phyloP scores from a whole-genome alignment of 2,888 invertebrate species.

The Volucella inflata region DNA sequence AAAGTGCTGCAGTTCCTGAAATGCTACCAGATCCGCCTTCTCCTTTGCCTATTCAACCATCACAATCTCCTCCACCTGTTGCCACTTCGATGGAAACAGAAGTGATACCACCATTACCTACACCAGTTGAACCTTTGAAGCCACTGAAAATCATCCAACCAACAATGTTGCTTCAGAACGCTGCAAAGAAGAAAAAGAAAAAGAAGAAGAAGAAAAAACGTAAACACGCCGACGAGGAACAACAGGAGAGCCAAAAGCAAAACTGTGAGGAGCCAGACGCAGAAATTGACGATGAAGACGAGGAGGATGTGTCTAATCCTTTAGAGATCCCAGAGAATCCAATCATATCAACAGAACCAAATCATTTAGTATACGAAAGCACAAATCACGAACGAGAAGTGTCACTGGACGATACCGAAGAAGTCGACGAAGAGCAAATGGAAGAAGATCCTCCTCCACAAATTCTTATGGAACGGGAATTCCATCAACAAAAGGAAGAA shows the following conservation, averaged over 20 bases:
- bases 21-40: slow-evolving; percentile 39
- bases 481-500: neutral
- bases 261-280: slow-evolving; percentile 34
- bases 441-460: neutral
- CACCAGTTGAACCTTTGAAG: slow-evolving; percentile 53
- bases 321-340: slow-evolving; percentile 52
- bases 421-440: neutral
- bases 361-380: slow-evolving; percentile 77
- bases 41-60: slow-evolving; percentile 59
- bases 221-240: slow-evolving; percentile 78
- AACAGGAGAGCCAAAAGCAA: slow-evolving; percentile 58
- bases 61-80: slow-evolving; percentile 24
- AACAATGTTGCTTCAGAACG: slow-evolving; percentile 29
- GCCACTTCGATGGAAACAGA: slow-evolving; percentile 69
- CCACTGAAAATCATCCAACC: slow-evolving; percentile 57
- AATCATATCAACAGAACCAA: slow-evolving; percentile 75
- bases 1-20: slow-evolving; percentile 40
- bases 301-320: slow-evolving; percentile 30
- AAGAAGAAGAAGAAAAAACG: slow-evolving; percentile 77
- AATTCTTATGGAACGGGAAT: slow-evolving; percentile 26
- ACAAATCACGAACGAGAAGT: slow-evolving; percentile 78
- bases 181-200: slow-evolving; percentile 77
- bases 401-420: slow-evolving; percentile 12
- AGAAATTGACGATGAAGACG: slow-evolving; percentile 12
- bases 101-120: slow-evolving; percentile 36